These are phyloP conservation scores for Gadus chalcogrammus DNA, from an alignment of 2,113 vertebrate genomes.

Conservation along the genomic window DNA sequence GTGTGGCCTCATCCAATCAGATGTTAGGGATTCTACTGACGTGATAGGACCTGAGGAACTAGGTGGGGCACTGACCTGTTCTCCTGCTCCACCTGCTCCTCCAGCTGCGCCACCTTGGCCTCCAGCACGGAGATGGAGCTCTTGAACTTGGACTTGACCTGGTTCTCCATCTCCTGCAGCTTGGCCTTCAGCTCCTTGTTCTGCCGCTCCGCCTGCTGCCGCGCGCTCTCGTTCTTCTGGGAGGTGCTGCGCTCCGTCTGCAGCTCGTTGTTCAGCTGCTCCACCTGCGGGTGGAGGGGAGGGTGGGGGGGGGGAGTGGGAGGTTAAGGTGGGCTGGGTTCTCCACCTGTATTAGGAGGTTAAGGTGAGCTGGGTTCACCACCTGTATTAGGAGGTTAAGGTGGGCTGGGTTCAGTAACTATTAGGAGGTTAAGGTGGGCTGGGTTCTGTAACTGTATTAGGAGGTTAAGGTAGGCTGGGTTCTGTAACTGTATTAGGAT, in stretches of 20 bases:
- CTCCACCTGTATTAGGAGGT: too few species aligned
- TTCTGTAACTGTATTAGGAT: too few species aligned
- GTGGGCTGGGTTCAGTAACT: too few species aligned
- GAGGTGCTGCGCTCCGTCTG: constrained; percentile 80
- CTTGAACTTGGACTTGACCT: constrained; percentile 91
- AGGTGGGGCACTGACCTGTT: constrained; percentile 74
- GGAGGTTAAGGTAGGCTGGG: too few species aligned
- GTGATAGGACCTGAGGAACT: not conserved
- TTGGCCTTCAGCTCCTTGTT: constrained; percentile 92
- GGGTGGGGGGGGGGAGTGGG: not conserved
- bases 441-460: too few species aligned
- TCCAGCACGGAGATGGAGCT: constrained; percentile 82
- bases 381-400: too few species aligned
- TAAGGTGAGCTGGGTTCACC: too few species aligned
- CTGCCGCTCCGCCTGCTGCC: constrained; percentile 92
- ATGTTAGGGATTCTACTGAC: not conserved
- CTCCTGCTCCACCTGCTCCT: constrained; percentile 92
- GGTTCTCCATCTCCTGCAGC: constrained; percentile 89
- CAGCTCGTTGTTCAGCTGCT: constrained; percentile 88
- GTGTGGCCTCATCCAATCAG: too few species aligned
- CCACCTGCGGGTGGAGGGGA: constrained; percentile 67
- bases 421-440: too few species aligned
- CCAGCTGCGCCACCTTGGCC: constrained; percentile 86
- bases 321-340: not conserved
- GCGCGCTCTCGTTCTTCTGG: constrained; percentile 87